Evolutionary conservation across 2,797 vertebrate genomes (phyloP).

Genomic region (Sylvilagus floridanus): DNA sequence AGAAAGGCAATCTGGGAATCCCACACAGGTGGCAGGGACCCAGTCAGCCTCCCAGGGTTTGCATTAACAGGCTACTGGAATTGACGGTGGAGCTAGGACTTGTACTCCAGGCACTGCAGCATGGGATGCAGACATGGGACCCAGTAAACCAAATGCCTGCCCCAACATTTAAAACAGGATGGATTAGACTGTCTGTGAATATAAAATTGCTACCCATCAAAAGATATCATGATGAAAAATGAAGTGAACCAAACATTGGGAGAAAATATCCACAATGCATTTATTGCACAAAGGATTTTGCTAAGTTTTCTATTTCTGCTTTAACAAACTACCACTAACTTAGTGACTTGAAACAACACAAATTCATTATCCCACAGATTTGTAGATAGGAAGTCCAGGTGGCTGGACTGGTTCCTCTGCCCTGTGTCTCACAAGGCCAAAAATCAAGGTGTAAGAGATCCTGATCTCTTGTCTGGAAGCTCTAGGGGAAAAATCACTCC

Average conservation of each 20-base stretch:
- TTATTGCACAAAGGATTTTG: not conserved
- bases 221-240: not conserved
- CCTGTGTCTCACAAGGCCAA: constrained; percentile 9
- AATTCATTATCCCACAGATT: not conserved
- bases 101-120: too few species aligned
- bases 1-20: too few species aligned
- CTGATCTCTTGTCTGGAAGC: not conserved
- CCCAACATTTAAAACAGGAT: not conserved
- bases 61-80: too few species aligned
- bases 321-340: not conserved
- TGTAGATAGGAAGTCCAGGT: not conserved
- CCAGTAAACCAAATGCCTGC: too few species aligned
- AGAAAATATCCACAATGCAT: not conserved
- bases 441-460: constrained; percentile 1
- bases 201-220: constrained; percentile 17
- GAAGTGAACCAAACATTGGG: not conserved
- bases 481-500: not conserved
- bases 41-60: too few species aligned
- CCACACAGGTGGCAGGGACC: too few species aligned
- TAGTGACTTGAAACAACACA: not conserved
- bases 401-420: not conserved
- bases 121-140: too few species aligned
- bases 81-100: too few species aligned
- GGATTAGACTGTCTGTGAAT: constrained; percentile 7
- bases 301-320: not conserved